Base-by-base conservation (phyloP, 2,888 invertebrate species). In the Volucella bombylans region DNA sequence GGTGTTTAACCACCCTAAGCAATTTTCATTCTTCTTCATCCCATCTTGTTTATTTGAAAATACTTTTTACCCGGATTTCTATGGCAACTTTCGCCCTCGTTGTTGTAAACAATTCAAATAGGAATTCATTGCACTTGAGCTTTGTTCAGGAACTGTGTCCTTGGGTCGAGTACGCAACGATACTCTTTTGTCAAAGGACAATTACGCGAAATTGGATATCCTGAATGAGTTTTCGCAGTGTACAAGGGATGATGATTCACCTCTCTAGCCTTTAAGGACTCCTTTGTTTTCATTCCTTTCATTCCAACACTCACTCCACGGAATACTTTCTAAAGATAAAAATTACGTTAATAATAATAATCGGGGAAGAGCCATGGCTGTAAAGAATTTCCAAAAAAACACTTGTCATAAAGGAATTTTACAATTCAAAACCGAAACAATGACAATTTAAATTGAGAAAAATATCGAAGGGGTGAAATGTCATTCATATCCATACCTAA, bases 171-270 rank as follows among this genome's bases (percentile, higher is more conserved):
- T 83, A 55, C 73, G 55, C 83, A 71, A 74, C 64, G 83, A 80
- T 80, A 80, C 71, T 80, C 83, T 50, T 71, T 83, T 83, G 80
- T 83, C 83, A 80, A 83, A 80, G 80, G 61, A 80, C 83, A 83
- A 83, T 83, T 83, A 83, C 61, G 62, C 59, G 80, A 83, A 83
- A 83, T 83, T 83, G 80, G 80, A 83, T 83, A 83, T 83, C 83
- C 83, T 80, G 61, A 83, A 65, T 59, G 74, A 57, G 69, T 80
- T 69, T 83, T 52, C 38, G 74, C 74, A 69, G 55, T 83, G 74
- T 50, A 61, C 55, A 18, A 80, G 83, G 83, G 83, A 76, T 76
- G 61, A 61, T 80, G 54, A 11, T 71, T 71, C 83, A 71, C 61
- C 55, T 73, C 72, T 67, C 43, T 73, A 57, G 2, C 23, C 31